Conservation (phyloP, 2,113 vertebrate species). For the Eulemur rufifrons region DNA sequence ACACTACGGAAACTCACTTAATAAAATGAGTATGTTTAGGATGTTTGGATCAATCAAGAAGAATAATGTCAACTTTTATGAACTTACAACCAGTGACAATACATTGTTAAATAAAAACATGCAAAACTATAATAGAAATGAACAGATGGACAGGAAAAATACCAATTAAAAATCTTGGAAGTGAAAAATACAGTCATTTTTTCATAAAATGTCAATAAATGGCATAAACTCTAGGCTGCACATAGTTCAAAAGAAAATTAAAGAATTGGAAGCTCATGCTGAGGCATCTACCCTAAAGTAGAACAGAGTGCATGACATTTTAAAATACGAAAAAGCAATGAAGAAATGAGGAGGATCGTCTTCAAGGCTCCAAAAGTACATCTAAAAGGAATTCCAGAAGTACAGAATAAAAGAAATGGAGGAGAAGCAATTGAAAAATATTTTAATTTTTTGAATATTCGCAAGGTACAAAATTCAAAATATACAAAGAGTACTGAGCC, state of each 20-base stretch:
- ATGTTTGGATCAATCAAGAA: background rate
- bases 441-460: background rate
- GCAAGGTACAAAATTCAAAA: constrained; percentile 6
- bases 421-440: background rate
- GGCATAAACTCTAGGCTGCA: background rate
- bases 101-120: constrained; percentile 26
- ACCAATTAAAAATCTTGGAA: constrained; percentile 40
- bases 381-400: background rate
- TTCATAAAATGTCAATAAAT: background rate
- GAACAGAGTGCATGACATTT: background rate
- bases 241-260: constrained; percentile 11
- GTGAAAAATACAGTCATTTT: background rate
- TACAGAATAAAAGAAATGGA: background rate
- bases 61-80: background rate
- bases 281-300: background rate
- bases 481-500: background rate
- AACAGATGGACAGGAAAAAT: background rate
- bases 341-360: background rate
- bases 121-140: background rate
- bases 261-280: background rate
- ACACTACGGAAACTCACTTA: no score
- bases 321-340: constrained; percentile 32
- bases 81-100: background rate
- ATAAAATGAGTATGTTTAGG: constrained; percentile 4
- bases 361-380: background rate